Base-by-base conservation (phyloP, 2,113 vertebrate genomes). In the Sterna hirundo region DNA sequence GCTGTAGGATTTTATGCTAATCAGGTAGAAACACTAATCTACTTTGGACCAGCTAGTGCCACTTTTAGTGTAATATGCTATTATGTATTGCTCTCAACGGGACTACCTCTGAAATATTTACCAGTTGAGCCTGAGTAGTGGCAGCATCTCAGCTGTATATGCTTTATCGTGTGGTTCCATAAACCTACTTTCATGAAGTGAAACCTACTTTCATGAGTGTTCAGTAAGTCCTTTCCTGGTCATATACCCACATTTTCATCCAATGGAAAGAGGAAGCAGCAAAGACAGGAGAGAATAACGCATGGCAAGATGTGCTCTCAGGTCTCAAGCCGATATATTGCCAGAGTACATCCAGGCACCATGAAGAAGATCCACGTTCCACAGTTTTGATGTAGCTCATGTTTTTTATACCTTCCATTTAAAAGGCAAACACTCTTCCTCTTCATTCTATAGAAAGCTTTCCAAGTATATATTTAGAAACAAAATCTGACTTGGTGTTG, bases 1-100 rank as follows among this genome's bases (percentile, higher is more conserved):
- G 23, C 71, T 93, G 51, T 62, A 90, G 61, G 79, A 94, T 82
- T 77, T 95, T 70, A 52, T 74, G 66, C 76, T 86, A 88, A 92
- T 76, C 34, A 78, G 25, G 46, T 68, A 93, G 62, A 86, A 94
- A 62, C 27, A 72, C 51, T 84, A 68, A 89, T 66, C 46, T 92
- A 21, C 46, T 83, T 83, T 86, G 49, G 32, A 65, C 9, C 7
- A 52, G 34, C 12, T 65, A 55, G 16, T 86, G 49, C 30, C 36
- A 68, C 55, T 52, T 91, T 92, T 81, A 88, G 44, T 75, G 6
- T 68, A 61, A 52, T 55, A 76, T 20, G 32, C 4, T 40, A 29
- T 57, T 84, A n/a, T 38, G 9, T 11, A 49, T 77, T 87, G 6
- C 11, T 83, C n/a, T 40, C 54, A 58, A 3, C n/a, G 26, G 16